Percentiles rank a stretch among this genome's conserved stretches.
Evolutionary conservation across 1,140 invertebrate genomes (phyloP).

Genomic region (Theocolax elegans): DNA sequence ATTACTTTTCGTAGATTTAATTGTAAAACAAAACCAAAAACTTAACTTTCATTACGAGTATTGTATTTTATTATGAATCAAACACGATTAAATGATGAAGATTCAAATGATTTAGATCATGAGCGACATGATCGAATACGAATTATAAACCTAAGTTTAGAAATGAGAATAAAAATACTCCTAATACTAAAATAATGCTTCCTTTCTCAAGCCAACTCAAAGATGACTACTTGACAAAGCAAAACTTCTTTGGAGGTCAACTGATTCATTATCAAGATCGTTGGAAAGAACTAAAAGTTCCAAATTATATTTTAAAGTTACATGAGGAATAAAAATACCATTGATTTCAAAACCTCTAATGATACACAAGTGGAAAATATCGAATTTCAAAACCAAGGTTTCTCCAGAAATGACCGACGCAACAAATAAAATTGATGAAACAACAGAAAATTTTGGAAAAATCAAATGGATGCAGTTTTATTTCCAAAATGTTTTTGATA

Average conservation of each 20-base stretch:
- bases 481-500: conserved; percentile 54
- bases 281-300: neutral
- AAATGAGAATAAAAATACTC: too few species aligned
- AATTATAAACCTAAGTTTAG: too few species aligned
- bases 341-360: neutral
- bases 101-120: too few species aligned
- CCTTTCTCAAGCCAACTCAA: too few species aligned
- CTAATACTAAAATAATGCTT: too few species aligned
- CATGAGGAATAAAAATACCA: neutral
- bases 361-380: neutral
- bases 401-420: conserved; percentile 44
- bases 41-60: too few species aligned
- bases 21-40: too few species aligned
- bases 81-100: too few species aligned
- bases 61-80: too few species aligned
- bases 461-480: conserved; percentile 43
- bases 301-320: neutral
- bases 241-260: neutral
- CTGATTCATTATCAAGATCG: neutral
- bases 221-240: too few species aligned
- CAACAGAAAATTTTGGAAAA: conserved; percentile 26
- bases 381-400: neutral
- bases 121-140: too few species aligned
- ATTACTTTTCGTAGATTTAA: too few species aligned
- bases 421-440: conserved; percentile 41